Percentiles rank a stretch among this genome's conserved stretches.
Evolutionary conservation across 2,797 vertebrate species (phyloP).

Genomic region (Smutsia gigantea): DNA sequence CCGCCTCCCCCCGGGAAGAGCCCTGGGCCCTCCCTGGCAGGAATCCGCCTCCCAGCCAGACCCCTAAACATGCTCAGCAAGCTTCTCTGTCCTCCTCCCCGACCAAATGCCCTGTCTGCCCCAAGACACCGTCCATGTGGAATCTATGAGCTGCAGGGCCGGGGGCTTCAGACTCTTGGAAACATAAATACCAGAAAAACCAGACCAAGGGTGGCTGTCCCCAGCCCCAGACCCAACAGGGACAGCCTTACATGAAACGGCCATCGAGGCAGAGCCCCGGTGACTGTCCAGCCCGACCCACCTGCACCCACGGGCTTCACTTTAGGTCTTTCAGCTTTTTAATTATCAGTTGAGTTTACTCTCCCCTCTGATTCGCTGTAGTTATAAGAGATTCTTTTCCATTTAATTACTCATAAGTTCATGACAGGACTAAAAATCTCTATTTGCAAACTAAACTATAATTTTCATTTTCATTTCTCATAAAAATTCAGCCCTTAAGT

Average conservation of each 20-base stretch:
- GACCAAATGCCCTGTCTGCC: too few species aligned
- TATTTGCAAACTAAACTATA: background rate
- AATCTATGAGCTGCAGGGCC: background rate
- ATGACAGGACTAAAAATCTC: background rate
- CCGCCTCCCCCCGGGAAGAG: too few species aligned
- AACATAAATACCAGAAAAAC: too few species aligned
- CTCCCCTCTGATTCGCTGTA: background rate
- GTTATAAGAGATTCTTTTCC: background rate
- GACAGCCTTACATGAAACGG: accelerated
- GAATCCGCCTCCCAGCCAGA: too few species aligned
- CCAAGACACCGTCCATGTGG: too few species aligned
- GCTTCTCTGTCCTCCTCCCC: too few species aligned
- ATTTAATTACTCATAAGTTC: background rate
- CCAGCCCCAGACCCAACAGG: background rate
- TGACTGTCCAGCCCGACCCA: accelerated
- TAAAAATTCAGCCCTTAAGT: background rate
- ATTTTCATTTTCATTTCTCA: background rate
- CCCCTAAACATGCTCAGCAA: too few species aligned
- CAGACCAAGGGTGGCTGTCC: too few species aligned
- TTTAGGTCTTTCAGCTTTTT: background rate
- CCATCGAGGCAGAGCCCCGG: background rate
- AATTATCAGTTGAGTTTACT: background rate
- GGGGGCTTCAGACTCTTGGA: background rate
- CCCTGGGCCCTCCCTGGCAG: too few species aligned
- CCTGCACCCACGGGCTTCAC: background rate